phyloP scores from a whole-genome alignment of 2,797 vertebrate species.

The Carapus acus region DNA sequence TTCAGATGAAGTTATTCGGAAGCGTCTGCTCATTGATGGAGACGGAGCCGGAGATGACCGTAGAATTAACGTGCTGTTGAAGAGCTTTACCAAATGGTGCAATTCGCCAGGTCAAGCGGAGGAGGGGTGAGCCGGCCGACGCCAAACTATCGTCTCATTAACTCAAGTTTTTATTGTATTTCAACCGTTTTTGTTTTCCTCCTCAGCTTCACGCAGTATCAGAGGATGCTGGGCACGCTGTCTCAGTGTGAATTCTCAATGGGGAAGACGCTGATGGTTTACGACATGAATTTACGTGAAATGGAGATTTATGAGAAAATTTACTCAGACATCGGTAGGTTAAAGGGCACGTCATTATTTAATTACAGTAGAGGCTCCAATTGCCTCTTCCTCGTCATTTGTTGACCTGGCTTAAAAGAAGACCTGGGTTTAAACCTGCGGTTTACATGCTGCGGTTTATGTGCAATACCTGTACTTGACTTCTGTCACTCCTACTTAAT shows the following conservation, averaged over 20 bases:
- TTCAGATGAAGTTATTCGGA: conserved; percentile 91
- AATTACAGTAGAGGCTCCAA: too few species aligned
- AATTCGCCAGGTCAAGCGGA: conserved; percentile 84
- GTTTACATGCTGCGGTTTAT: too few species aligned
- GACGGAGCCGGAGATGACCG: conserved; percentile 96
- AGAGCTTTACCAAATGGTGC: conserved; percentile 97
- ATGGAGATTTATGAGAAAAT: conserved; percentile 99
- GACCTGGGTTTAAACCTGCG: too few species aligned
- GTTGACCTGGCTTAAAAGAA: too few species aligned
- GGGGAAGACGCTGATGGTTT: conserved; percentile 95
- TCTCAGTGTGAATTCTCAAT: conserved; percentile 97
- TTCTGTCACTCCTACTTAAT: too few species aligned
- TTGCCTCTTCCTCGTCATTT: too few species aligned
- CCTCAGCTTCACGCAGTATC: conserved; percentile 87
- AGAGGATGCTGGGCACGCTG: conserved; percentile 90
- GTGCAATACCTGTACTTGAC: too few species aligned
- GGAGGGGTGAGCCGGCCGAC: conserved; percentile 80
- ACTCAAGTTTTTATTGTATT: not conserved
- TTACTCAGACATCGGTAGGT: conserved; percentile 89
- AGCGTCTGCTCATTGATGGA: conserved; percentile 94
- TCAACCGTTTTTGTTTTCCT: not conserved
- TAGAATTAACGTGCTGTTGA: conserved; percentile 90
- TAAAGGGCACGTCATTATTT: not conserved
- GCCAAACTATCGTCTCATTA: not conserved
- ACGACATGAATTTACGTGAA: conserved; percentile 97